Evolutionary conservation across 2,888 invertebrate genomes (phyloP).

Genomic region (Dicycla oo): DNA sequence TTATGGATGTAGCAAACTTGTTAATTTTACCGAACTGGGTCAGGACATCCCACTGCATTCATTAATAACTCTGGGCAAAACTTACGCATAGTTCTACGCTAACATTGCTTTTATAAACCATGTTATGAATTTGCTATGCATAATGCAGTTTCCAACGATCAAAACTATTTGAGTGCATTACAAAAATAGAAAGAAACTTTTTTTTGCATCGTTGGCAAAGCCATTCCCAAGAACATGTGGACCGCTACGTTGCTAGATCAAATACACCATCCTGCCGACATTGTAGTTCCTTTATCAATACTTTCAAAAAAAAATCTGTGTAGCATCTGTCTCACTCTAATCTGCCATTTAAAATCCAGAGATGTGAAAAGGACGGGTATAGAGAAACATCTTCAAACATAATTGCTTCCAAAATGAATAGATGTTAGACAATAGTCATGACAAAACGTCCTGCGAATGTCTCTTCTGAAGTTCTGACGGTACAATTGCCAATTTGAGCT

Average conservation of each 20-base stretch:
- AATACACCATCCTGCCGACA: slow-evolving; percentile 89
- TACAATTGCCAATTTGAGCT: slow-evolving; percentile 65
- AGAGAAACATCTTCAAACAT: slow-evolving; percentile 77
- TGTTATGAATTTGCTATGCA: background rate
- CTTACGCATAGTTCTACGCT: slow-evolving; percentile 4
- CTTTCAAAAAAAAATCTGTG: slow-evolving; percentile 82
- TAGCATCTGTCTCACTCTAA: slow-evolving; percentile 78
- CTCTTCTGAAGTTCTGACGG: slow-evolving; percentile 60
- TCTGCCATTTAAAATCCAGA: slow-evolving; percentile 49
- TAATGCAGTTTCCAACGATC: slow-evolving; percentile 68
- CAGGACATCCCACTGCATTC: slow-evolving; percentile 38
- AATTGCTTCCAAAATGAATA: slow-evolving; percentile 86
- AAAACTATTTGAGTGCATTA: slow-evolving; percentile 70
- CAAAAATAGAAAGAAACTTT: slow-evolving; percentile 79
- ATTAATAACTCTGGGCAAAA: slow-evolving; percentile 36
- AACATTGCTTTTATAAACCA: background rate
- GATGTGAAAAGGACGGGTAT: slow-evolving; percentile 72
- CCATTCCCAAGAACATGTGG: slow-evolving; percentile 89
- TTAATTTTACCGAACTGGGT: slow-evolving; percentile 59
- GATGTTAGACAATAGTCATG: slow-evolving; percentile 82
- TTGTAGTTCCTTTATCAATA: slow-evolving; percentile 88
- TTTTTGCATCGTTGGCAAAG: slow-evolving; percentile 88
- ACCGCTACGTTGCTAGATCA: slow-evolving; percentile 89
- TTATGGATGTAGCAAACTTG: slow-evolving; percentile 55
- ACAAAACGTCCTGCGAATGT: slow-evolving; percentile 72